Evolutionary conservation across 2,888 invertebrate genomes (phyloP).

Genomic region (Standfussiana lucernea): DNA sequence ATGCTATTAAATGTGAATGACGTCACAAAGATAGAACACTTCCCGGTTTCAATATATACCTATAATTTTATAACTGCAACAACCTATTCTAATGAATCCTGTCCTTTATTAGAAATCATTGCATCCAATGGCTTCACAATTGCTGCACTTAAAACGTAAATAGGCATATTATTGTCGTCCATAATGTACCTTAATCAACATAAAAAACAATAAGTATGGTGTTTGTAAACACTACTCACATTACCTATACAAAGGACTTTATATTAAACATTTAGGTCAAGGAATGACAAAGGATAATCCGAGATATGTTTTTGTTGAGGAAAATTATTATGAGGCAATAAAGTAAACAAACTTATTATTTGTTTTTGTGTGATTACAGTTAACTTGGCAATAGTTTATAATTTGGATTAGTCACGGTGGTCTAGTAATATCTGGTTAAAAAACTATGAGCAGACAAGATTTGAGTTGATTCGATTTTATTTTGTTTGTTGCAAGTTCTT

Average conservation of each 20-base stretch:
- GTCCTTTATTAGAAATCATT: constrained; percentile 37
- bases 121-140: constrained; percentile 46
- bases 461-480: neutral
- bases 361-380: constrained; percentile 22
- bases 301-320: constrained; percentile 27
- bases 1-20: neutral
- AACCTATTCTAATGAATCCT: constrained; percentile 37
- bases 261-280: constrained; percentile 54
- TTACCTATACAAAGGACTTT: constrained; percentile 44
- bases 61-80: constrained; percentile 26
- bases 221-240: constrained; percentile 34
- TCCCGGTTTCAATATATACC: constrained; percentile 10
- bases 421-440: neutral
- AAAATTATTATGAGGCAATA: constrained; percentile 25
- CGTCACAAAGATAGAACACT: neutral
- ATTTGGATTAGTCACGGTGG: constrained; percentile 5
- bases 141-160: constrained; percentile 60
- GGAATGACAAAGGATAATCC: constrained; percentile 52
- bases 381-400: neutral
- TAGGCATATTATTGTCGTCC: constrained; percentile 46
- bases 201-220: constrained; percentile 59
- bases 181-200: constrained; percentile 54
- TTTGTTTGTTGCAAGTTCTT: neutral
- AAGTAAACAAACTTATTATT: constrained; percentile 38
- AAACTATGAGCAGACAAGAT: neutral